These are phyloP conservation scores for Petrocephalus sullivani DNA, from an alignment of 2,797 vertebrate species.

Conservation along the genomic window DNA sequence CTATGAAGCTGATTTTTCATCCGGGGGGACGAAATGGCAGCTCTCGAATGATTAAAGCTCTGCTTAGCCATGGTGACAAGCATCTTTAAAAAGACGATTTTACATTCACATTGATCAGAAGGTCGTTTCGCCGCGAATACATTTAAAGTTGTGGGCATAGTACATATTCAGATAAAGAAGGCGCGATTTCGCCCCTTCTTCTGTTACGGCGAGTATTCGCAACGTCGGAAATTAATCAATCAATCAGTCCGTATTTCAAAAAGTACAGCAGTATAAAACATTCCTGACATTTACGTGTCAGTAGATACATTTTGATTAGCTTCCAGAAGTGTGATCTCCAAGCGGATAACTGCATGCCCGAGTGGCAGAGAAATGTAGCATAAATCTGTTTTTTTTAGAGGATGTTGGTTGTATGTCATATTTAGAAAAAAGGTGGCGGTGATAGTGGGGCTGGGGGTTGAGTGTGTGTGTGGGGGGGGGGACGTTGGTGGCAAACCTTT, in stretches of 20 bases:
- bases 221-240: neutral
- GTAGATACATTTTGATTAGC: neutral
- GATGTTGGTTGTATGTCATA: neutral
- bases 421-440: neutral
- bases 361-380: neutral
- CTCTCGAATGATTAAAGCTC: too few species aligned
- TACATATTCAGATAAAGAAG: neutral
- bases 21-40: too few species aligned
- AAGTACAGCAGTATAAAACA: neutral
- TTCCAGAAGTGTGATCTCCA: neutral
- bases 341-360: neutral
- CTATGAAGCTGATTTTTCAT: neutral
- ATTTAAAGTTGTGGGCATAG: neutral
- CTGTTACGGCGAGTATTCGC: neutral
- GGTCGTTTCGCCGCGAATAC: neutral
- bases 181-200: neutral
- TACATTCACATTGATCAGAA: neutral
- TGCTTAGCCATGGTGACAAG: too few species aligned
- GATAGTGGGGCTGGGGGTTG: neutral
- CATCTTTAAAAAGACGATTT: neutral
- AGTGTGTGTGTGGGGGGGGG: neutral
- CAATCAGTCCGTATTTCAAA: neutral
- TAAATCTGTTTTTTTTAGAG: neutral
- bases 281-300: neutral
- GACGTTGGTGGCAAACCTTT: slow-evolving; percentile 11